Evolutionary conservation across 2,113 vertebrate species (phyloP), one percentile per base, ranked within the genome.

Genomic region (Propithecus coquereli): DNA sequence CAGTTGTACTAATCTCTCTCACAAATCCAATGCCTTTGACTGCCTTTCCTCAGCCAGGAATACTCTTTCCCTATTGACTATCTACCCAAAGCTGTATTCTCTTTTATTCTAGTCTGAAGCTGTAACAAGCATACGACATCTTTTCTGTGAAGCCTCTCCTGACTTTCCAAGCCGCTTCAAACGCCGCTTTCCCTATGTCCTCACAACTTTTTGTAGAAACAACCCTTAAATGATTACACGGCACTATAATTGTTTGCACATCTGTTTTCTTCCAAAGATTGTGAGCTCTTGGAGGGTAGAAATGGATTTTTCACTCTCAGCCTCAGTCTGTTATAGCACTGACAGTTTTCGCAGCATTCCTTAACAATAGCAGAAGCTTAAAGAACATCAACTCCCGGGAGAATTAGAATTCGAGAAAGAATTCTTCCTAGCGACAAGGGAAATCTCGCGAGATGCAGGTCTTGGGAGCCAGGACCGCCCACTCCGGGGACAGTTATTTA

Each of bases 381-480:
- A 3, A 79, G 22, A 96, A 37, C 0, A 0, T 16, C 2, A 2
- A 20, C 66, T 6, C 1, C 0, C 2, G 12, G 3, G 4, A 52
- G 20, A 57, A 80, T 22, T 30, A 54, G 84, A 85, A 96, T 14
- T 3, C 5, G 0, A 32, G 14, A 4, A 9, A 8, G 25, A 17
- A 32, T 1, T 0, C 37, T 8, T 6, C 17, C 50, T 0, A 5
- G 8, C 16, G 25, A 17, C 9, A 34, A 47, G 14, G 43, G 50
- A 89, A 87, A 27, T 95, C 91, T 97, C 93, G 96, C 93, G 96
- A 97, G 93, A 95, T 0, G 2, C 8, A 3, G 43, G 20, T 8
- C 11, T 43, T 0, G 16, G 0, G 6, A 4, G 16, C 25, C 0
- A 0, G 9, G 3, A 1, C 0, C 16, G 22, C 12, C 1, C 2